These are phyloP conservation scores for Cebidichthys violaceus DNA, from an alignment of 2,113 vertebrate genomes.

Conservation along the genomic window DNA sequence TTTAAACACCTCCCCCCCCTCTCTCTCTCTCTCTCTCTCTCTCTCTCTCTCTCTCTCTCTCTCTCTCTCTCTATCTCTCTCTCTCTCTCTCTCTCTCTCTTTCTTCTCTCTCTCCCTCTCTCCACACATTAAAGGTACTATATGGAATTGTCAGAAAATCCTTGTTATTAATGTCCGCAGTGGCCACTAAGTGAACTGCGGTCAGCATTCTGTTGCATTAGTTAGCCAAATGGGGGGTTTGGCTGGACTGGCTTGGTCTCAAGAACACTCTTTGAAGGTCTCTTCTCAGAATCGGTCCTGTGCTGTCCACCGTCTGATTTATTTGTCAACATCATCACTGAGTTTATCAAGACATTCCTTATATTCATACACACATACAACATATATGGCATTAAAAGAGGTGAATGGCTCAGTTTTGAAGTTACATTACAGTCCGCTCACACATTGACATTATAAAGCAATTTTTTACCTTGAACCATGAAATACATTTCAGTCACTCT, in stretches of 20 bases:
- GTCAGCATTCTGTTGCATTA: background rate
- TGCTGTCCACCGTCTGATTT: background rate
- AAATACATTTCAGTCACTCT: slow-evolving; percentile 11
- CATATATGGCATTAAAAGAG: background rate
- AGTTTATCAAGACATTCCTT: background rate
- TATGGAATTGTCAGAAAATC: background rate
- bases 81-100: background rate
- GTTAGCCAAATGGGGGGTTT: background rate
- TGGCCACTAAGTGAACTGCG: background rate
- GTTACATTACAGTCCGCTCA: background rate
- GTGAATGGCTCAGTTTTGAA: background rate
- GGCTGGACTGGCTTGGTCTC: no score
- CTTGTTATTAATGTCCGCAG: background rate
- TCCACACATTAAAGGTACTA: background rate
- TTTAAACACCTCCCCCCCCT: slow-evolving; percentile 21
- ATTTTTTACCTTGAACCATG: background rate
- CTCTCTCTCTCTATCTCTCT: background rate
- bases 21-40: background rate
- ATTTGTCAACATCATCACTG: background rate
- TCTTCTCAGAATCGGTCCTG: background rate
- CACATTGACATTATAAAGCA: background rate
- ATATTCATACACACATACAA: background rate
- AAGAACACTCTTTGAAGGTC: background rate
- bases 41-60: background rate
- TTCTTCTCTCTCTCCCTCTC: background rate